Conservation (phyloP, 2,113 vertebrate species). For the Pipa parva region DNA sequence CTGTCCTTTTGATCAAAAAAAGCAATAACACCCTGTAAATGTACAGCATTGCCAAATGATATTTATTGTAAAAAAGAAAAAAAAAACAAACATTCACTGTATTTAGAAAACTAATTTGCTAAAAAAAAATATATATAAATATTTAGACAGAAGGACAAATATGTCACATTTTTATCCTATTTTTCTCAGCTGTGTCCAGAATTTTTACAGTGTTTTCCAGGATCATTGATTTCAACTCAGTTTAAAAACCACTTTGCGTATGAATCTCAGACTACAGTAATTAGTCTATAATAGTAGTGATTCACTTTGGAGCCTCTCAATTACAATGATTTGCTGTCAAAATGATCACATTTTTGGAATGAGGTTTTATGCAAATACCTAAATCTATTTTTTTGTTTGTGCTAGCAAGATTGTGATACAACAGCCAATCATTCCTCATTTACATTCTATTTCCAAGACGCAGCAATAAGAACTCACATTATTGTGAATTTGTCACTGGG, state of each 20-base stretch:
- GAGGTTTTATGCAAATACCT: conserved; percentile 10
- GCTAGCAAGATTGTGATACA: background rate
- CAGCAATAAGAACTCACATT: background rate
- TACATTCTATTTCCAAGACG: conserved; percentile 3
- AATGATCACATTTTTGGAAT: conserved; percentile 22
- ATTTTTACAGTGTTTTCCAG: conserved; percentile 3
- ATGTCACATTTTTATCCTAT: background rate
- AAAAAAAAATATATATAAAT: no score
- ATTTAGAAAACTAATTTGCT: no score
- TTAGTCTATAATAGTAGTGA: conserved; percentile 19
- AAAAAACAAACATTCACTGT: no score
- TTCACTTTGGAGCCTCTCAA: conserved; percentile 24
- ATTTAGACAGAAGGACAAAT: no score
- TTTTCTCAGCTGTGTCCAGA: background rate
- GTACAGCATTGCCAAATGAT: no score
- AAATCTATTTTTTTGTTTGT: conserved; percentile 11
- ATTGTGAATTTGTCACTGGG: background rate
- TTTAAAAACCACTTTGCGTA: conserved; percentile 21
- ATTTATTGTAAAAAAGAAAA: no score
- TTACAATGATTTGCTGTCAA: conserved; percentile 35
- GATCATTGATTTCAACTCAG: conserved; percentile 30
- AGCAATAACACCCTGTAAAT: no score
- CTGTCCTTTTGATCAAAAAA: no score
- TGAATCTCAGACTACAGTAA: conserved; percentile 13
- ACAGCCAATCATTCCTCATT: conserved; percentile 14